Percentiles rank a stretch among this genome's conserved stretches.
Conservation (phyloP, 2,113 vertebrate genomes). For the Peromyscus polionotus region DNA sequence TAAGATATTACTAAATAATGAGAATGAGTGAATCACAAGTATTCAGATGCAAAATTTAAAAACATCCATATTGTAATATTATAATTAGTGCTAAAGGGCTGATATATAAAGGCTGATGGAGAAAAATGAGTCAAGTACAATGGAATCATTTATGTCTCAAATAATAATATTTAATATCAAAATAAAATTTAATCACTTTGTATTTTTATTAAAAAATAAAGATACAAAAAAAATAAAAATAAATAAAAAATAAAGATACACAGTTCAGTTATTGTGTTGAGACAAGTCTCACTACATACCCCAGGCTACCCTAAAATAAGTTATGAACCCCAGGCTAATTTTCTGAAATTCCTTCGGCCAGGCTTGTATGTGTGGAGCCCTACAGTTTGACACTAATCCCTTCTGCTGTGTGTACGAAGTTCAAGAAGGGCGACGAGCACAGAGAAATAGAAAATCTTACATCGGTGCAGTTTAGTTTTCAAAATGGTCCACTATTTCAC, state of each 20-base stretch:
- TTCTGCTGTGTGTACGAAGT: not conserved
- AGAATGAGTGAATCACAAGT: not conserved
- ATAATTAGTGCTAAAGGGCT: not conserved
- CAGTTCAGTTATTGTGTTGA: not conserved
- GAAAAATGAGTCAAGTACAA: not conserved
- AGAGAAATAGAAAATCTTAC: not conserved
- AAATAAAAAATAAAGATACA: not conserved
- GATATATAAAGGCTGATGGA: not conserved
- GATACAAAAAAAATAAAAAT: no score
- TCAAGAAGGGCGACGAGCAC: not conserved
- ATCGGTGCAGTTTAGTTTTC: no score
- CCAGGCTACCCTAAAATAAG: not conserved
- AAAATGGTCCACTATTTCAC: not conserved
- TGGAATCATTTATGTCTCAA: not conserved
- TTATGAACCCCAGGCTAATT: accelerated
- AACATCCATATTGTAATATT: not conserved
- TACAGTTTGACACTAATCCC: not conserved
- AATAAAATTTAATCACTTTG: not conserved
- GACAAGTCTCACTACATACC: no score
- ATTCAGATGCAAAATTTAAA: not conserved
- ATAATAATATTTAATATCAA: not conserved
- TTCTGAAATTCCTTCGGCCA: not conserved
- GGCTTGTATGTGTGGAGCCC: not conserved
- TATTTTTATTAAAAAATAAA: not conserved
- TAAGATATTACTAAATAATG: not conserved